Evolutionary conservation across 2,797 vertebrate species (phyloP).

Genomic region (Crypturellus tataupa): DNA sequence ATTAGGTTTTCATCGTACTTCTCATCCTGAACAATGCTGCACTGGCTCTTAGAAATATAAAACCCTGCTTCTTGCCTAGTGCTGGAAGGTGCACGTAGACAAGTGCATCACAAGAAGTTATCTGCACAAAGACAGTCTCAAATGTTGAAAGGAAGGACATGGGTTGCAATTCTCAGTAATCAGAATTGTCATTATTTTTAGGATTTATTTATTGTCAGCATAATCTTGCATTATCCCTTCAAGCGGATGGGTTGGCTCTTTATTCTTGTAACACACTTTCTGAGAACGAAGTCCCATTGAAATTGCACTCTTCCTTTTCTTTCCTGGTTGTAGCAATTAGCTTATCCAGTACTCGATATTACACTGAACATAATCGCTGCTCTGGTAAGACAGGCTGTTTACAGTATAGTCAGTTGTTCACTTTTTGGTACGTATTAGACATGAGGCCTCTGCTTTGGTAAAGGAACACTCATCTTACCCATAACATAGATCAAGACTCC

Average conservation of each 20-base stretch:
- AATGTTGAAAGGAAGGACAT: background rate
- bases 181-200: background rate
- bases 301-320: background rate
- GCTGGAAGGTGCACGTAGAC: fast-evolving
- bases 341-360: background rate
- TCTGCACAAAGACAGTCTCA: background rate
- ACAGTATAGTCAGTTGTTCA: background rate
- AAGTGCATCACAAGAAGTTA: background rate
- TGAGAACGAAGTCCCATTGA: background rate
- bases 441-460: background rate
- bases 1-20: background rate
- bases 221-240: background rate
- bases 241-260: background rate
- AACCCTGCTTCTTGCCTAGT: background rate
- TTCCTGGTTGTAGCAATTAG: background rate
- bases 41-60: background rate
- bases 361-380: background rate
- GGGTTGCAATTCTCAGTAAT: background rate
- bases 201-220: background rate
- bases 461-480: background rate
- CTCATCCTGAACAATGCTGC: background rate
- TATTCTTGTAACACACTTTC: background rate
- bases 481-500: background rate
- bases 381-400: background rate
- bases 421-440: background rate